These are phyloP conservation scores for Gymnocypris eckloni DNA, from an alignment of 2,797 vertebrate species.

Conservation along the genomic window DNA sequence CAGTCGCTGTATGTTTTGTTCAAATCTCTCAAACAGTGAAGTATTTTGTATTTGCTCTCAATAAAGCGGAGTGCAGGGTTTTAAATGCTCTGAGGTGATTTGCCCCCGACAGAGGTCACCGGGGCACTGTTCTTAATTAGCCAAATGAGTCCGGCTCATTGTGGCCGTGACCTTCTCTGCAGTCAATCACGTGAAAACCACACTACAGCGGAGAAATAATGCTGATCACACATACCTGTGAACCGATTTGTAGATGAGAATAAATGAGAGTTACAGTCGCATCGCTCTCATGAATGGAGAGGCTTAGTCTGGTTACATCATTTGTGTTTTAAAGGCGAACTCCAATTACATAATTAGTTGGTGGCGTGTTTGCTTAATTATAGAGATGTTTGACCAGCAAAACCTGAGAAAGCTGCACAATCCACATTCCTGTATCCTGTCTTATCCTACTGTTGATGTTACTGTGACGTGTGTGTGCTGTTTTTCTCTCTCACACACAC, in stretches of 20 bases:
- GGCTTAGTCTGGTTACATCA: slow-evolving; percentile 79
- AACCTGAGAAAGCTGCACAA: slow-evolving; percentile 62
- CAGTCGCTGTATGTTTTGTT: not conserved
- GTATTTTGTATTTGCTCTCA: slow-evolving; percentile 58
- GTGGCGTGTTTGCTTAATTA: slow-evolving; percentile 77
- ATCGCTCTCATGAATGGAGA: slow-evolving; percentile 69
- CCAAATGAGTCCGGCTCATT: slow-evolving; percentile 53
- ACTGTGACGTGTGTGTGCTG: not conserved
- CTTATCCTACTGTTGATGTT: slow-evolving; percentile 6
- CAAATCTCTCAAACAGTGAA: not conserved
- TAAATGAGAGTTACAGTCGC: slow-evolving; percentile 43
- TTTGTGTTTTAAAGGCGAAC: slow-evolving; percentile 79
- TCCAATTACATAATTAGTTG: slow-evolving; percentile 85
- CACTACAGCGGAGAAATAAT: not conserved
- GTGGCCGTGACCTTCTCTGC: slow-evolving; percentile 24
- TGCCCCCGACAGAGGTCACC: slow-evolving; percentile 82
- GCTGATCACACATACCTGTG: slow-evolving; percentile 36
- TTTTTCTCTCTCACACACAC: too few species aligned
- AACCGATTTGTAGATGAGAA: slow-evolving; percentile 9
- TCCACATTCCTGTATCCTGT: not conserved
- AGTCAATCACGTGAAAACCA: slow-evolving; percentile 15
- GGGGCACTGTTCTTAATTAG: slow-evolving; percentile 78
- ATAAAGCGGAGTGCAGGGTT: slow-evolving; percentile 80
- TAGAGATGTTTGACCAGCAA: slow-evolving; percentile 77
- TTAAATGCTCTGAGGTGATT: slow-evolving; percentile 80